These are phyloP conservation scores for Aspidiotus rigidus DNA, from an alignment of 2,888 invertebrate genomes.

Conservation along the genomic window DNA sequence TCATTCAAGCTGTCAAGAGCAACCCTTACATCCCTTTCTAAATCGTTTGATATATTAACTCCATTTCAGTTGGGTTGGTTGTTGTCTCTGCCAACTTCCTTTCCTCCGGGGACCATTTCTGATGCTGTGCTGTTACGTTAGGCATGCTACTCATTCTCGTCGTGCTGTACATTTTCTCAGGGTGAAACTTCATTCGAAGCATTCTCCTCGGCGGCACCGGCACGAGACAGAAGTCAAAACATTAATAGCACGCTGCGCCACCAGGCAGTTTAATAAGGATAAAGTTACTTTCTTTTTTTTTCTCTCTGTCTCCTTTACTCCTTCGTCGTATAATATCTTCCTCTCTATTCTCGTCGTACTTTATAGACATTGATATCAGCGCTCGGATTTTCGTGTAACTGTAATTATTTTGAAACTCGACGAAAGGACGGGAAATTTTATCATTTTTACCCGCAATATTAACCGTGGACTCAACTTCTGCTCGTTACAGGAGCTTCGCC, in stretches of 20 bases:
- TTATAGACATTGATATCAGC: too few species aligned
- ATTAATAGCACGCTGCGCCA: conserved; percentile 30
- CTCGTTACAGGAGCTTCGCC: conserved; percentile 62
- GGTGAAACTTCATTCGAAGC: conserved; percentile 27
- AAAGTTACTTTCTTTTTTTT: conserved; percentile 23
- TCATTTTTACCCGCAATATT: too few species aligned
- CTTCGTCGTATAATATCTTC: background rate
- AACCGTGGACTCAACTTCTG: conserved; percentile 7
- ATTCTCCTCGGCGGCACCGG: conserved; percentile 20
- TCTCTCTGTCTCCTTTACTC: conserved; percentile 16
- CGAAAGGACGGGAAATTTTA: too few species aligned
- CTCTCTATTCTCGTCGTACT: background rate
- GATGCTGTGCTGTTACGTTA: conserved; percentile 10
- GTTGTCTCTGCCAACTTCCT: conserved; percentile 29
- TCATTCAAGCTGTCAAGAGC: conserved; percentile 43
- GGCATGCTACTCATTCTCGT: conserved; percentile 30
- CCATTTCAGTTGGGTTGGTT: conserved; percentile 31
- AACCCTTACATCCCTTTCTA: conserved; percentile 36
- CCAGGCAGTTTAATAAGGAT: conserved; percentile 26
- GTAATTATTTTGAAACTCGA: too few species aligned
- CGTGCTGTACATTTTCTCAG: too few species aligned
- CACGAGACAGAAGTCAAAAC: conserved; percentile 32
- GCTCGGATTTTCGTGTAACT: too few species aligned
- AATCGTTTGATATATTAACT: conserved; percentile 32
- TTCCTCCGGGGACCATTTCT: conserved; percentile 31